phyloP scores from a whole-genome alignment of 2,113 vertebrate genomes.

The Charina bottae region DNA sequence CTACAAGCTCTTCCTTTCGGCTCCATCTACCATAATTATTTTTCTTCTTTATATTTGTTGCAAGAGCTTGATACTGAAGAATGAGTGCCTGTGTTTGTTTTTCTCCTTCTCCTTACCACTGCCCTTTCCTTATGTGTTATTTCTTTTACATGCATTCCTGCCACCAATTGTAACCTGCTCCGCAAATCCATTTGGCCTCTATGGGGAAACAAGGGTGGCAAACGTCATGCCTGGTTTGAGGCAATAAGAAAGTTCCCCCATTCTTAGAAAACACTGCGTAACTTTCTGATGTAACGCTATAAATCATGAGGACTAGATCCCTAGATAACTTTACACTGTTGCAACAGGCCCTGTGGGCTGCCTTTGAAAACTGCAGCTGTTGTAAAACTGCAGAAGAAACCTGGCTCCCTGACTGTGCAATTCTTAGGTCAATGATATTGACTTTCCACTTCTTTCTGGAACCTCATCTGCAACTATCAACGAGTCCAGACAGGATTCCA shows the following conservation, averaged over 20 bases:
- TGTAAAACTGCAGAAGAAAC: neutral
- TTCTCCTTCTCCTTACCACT: neutral
- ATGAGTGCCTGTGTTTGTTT: neutral
- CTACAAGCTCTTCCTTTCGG: neutral
- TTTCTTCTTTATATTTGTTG: neutral
- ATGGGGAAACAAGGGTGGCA: neutral
- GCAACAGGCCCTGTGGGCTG: neutral
- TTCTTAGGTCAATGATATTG: neutral
- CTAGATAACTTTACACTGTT: neutral
- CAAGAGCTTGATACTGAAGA: neutral
- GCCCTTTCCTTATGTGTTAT: neutral
- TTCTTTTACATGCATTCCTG: neutral
- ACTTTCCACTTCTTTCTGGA: neutral
- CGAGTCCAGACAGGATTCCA: neutral
- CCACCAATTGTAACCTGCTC: neutral
- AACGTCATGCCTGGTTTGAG: neutral
- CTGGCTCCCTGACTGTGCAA: neutral
- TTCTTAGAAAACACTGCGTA: neutral
- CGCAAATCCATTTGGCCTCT: neutral
- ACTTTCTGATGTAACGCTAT: neutral
- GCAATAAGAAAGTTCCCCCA: too few species aligned
- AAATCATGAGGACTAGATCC: neutral
- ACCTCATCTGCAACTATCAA: neutral
- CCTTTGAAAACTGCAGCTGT: neutral
- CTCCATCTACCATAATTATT: neutral